Evolutionary conservation across 2,888 invertebrate species (phyloP).

Genomic region (Epiblema foenella): DNA sequence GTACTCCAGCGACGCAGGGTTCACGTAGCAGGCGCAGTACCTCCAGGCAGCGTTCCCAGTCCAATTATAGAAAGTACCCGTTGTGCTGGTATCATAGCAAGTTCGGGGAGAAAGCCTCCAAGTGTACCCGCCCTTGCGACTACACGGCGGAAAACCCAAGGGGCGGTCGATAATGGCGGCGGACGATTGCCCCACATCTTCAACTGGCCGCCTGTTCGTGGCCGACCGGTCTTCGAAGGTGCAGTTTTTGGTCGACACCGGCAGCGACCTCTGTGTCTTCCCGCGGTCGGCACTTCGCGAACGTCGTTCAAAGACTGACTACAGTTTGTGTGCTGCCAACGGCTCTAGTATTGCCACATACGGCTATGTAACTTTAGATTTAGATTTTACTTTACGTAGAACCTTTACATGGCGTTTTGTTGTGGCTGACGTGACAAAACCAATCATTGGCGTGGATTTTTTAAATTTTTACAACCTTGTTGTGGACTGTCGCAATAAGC

Average conservation of each 20-base stretch:
- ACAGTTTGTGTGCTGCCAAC: not conserved
- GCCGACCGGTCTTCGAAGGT: slow-evolving; percentile 6
- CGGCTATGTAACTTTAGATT: too few species aligned
- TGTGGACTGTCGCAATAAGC: too few species aligned
- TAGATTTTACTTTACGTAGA: too few species aligned
- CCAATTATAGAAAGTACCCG: slow-evolving; percentile 42
- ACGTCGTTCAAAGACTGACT: not conserved
- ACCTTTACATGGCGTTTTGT: too few species aligned
- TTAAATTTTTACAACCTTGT: too few species aligned
- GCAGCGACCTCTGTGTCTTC: slow-evolving; percentile 14
- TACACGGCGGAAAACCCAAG: slow-evolving; percentile 43
- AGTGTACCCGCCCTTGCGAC: slow-evolving; percentile 44
- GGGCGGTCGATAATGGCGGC: slow-evolving; percentile 45
- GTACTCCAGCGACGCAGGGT: not conserved
- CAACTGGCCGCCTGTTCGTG: slow-evolving; percentile 10
- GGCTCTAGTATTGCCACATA: too few species aligned
- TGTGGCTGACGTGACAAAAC: too few species aligned
- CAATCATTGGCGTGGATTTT: too few species aligned
- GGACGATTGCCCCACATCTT: not conserved
- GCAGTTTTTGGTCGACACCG: slow-evolving; percentile 16
- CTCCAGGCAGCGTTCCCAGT: slow-evolving; percentile 26
- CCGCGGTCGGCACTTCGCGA: not conserved
- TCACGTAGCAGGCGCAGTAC: not conserved
- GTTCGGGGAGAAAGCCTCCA: slow-evolving; percentile 33
- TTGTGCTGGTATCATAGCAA: slow-evolving; percentile 49